Base-by-base conservation (phyloP, 2,113 vertebrate genomes). In the Syngnathus scovelli region DNA sequence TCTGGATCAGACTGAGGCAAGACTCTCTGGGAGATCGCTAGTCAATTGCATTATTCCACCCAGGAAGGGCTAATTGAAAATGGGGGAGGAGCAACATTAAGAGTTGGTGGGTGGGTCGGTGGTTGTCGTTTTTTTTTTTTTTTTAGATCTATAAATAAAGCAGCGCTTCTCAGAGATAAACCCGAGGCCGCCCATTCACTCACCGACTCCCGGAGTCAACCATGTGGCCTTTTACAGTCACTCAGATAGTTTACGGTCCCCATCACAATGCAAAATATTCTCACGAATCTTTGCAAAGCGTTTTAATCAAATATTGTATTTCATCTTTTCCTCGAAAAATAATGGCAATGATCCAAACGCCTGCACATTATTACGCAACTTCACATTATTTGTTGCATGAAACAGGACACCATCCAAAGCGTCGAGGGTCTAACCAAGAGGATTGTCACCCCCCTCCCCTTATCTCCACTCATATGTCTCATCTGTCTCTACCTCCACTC, bases 81-180 rank as follows among this genome's bases (percentile, higher is more conserved):
- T 27, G 46, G 69, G 66, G 88, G 81, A 69, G 82, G 81, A 61
- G 49, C 27, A 3, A 71, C 3, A 44, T 46, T 27, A 7, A 36
- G 12, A 64, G 60, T 49, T 68, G 60, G 71, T 64, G 27, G 27
- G 27, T 49, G 69, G 60, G 71, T 64, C n/a, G 49, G 23, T 64
- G 37, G 39, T 6, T 67, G 59, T 64, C 18, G 59, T 89, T 78
- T 67, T 88, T 80, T 89, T 90, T 78, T 90, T 87, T 90, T 79
- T 68, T 88, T 79, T 78, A 37, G 72, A 74, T 86, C 90, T 92
- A 92, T 88, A 92, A 91, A 92, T 92, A 92, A 76, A 78, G 75
- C 41, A 60, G 75, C 33, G 75, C 84, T 80, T 82, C 80, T 83
- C 75, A 78, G 80, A 85, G 90, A 91, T 92, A 90, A 90, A 83